Conservation (phyloP, 2,888 invertebrate genomes). For the Nomada fucata region DNA sequence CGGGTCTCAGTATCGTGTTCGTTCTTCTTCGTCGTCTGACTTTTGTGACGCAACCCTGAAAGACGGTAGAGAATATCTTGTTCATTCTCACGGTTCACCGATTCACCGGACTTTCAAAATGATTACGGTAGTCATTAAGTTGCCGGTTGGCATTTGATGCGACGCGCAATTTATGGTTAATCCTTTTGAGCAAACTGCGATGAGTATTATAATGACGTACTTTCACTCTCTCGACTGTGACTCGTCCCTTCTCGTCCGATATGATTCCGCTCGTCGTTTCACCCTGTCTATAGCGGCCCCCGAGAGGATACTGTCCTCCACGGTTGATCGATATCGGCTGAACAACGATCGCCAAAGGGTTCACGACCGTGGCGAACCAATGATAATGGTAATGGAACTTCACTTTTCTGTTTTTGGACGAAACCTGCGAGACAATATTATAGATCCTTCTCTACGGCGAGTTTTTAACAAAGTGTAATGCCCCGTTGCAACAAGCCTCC, state of each 20-base stretch:
- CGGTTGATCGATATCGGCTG: neutral
- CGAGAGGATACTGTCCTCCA: neutral
- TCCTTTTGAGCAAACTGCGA: constrained; percentile 70
- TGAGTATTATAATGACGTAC: constrained; percentile 75
- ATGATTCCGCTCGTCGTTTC: constrained; percentile 30
- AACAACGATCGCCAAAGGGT: constrained; percentile 1
- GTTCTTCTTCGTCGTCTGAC: constrained; percentile 14
- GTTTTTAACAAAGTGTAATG: neutral
- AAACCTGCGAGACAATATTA: neutral
- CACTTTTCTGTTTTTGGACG: neutral
- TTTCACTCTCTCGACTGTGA: constrained; percentile 67
- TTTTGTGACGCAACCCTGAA: constrained; percentile 45
- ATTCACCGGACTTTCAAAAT: constrained; percentile 64
- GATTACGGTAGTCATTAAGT: constrained; percentile 66
- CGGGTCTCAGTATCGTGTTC: constrained; percentile 27
- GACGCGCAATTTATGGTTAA: constrained; percentile 74
- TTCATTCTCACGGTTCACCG: constrained; percentile 63
- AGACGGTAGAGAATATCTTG: constrained; percentile 56
- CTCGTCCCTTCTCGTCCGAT: constrained; percentile 22
- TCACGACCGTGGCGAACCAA: neutral
- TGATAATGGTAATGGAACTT: neutral
- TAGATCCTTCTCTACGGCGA: constrained; percentile 7
- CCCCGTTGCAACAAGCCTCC: constrained; percentile 3
- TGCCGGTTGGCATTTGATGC: constrained; percentile 68
- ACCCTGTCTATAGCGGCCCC: no score